Percentiles rank a stretch among this genome's conserved stretches.
These are phyloP conservation scores for Mustela lutreola DNA, from an alignment of 2,113 vertebrate genomes.

Conservation along the genomic window DNA sequence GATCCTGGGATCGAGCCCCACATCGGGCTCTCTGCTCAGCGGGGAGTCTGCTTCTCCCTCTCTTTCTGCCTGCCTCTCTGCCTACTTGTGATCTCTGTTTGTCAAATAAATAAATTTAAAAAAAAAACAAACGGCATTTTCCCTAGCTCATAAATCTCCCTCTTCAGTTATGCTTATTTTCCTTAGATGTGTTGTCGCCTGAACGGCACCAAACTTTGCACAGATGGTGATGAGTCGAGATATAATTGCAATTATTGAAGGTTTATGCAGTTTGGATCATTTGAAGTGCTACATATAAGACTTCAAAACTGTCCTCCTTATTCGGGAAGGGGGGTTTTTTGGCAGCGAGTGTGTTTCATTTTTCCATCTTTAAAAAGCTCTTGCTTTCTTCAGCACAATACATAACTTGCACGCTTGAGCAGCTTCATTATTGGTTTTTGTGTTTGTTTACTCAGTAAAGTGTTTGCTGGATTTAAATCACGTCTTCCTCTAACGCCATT, in stretches of 20 bases:
- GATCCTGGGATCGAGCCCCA: too few species aligned
- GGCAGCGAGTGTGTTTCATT: background rate
- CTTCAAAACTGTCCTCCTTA: background rate
- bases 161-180: background rate
- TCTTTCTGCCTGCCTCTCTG: too few species aligned
- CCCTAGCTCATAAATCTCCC: background rate
- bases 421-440: background rate
- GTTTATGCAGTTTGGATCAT: background rate
- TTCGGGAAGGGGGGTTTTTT: background rate
- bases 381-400: slow-evolving; percentile 17
- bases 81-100: too few species aligned
- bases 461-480: slow-evolving; percentile 21
- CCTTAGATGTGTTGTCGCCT: background rate
- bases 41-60: too few species aligned
- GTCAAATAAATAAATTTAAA: too few species aligned
- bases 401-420: background rate
- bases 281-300: background rate
- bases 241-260: background rate
- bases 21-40: too few species aligned
- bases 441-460: background rate
- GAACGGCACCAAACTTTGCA: background rate
- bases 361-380: background rate
- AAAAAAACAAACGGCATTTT: too few species aligned
- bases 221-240: background rate
- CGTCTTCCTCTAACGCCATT: background rate